Percentiles rank a stretch among this genome's conserved stretches.
phyloP scores from a whole-genome alignment of 2,888 invertebrate species.

The Troides aeacus region DNA sequence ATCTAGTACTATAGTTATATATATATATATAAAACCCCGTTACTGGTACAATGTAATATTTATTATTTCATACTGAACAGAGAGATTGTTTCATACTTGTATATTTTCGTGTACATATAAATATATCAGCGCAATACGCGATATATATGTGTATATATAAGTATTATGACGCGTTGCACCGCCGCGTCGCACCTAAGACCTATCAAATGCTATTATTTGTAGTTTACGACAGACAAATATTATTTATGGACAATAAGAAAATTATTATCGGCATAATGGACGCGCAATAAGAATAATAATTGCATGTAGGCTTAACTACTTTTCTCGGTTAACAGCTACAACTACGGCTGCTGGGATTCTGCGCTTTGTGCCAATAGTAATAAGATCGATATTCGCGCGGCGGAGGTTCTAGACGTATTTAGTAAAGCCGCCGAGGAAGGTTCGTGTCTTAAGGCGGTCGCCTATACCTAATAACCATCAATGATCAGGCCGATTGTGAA shows the following conservation, averaged over 20 bases:
- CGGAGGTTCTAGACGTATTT: not conserved
- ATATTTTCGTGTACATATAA: no score
- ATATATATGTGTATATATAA: no score
- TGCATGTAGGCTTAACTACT: constrained; percentile 3
- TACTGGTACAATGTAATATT: no score
- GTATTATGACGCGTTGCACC: no score
- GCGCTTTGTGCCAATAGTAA: not conserved
- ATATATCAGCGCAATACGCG: no score
- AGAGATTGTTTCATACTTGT: no score
- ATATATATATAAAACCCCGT: no score
- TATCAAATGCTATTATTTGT: not conserved
- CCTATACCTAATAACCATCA: constrained; percentile 78
- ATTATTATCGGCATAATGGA: not conserved
- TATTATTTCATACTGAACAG: no score
- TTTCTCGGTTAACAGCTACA: not conserved
- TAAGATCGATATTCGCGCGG: constrained; percentile 12
- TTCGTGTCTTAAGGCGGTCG: constrained; percentile 67
- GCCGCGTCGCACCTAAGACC: no score
- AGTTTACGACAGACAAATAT: not conserved
- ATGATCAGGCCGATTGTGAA: constrained; percentile 79
- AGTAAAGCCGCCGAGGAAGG: constrained; percentile 17
- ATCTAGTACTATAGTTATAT: no score
- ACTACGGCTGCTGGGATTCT: not conserved
- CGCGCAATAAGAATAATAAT: constrained; percentile 17
- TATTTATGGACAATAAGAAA: not conserved